Evolutionary conservation across 2,888 invertebrate species (phyloP).

Genomic region (Mactromeris polynyma): DNA sequence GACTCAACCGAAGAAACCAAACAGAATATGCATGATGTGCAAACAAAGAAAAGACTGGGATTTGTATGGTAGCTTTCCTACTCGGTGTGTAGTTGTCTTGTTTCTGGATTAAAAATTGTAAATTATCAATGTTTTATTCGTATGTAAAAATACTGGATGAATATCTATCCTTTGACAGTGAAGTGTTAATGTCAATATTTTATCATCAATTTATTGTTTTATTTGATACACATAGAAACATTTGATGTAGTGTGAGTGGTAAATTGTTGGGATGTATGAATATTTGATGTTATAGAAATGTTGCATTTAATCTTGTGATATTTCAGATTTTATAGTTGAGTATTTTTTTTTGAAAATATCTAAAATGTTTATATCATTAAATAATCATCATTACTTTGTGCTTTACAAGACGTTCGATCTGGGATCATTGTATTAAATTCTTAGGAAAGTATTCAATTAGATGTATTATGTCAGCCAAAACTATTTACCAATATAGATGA

Average conservation of each 20-base stretch:
- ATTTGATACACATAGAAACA: background rate
- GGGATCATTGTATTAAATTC: background rate
- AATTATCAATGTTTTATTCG: background rate
- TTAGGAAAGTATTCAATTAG: background rate
- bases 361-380: background rate
- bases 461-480: background rate
- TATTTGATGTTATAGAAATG: too few species aligned
- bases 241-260: background rate
- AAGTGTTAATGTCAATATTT: background rate
- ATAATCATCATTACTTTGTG: background rate
- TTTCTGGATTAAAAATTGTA: slow-evolving; percentile 10
- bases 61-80: slow-evolving; percentile 84
- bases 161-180: background rate
- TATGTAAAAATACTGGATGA: background rate
- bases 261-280: background rate
- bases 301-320: background rate
- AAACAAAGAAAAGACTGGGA: slow-evolving; percentile 85
- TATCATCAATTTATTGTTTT: background rate
- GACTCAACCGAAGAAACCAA: slow-evolving; percentile 85
- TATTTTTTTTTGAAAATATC: background rate
- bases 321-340: background rate
- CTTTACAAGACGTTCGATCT: background rate
- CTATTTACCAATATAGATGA: background rate
- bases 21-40: slow-evolving; percentile 80
- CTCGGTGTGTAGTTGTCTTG: background rate